phyloP scores from a whole-genome alignment of 2,797 vertebrate genomes.

The Pipistrellus pygmaeus region DNA sequence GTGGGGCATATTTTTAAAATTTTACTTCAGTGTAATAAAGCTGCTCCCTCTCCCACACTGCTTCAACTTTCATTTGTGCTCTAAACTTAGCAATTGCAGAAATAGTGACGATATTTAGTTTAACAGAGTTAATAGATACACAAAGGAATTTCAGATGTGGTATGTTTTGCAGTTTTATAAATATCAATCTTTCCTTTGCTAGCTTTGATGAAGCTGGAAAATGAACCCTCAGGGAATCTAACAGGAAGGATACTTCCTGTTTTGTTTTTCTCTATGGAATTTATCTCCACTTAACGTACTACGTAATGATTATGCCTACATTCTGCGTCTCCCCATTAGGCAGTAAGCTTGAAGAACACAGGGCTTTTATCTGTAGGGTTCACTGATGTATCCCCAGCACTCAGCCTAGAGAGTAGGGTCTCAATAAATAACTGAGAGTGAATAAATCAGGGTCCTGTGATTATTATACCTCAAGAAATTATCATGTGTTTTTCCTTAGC shows the following conservation, averaged over 20 bases:
- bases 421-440: neutral
- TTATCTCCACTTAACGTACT: constrained; percentile 30
- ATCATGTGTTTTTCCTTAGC: constrained; percentile 27
- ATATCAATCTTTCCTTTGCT: neutral
- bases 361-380: neutral
- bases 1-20: neutral
- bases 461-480: neutral
- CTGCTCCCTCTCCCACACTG: neutral
- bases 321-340: neutral
- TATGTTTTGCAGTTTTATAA: constrained; percentile 38
- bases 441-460: constrained; percentile 17
- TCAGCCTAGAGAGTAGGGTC: neutral
- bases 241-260: constrained; percentile 34
- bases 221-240: neutral
- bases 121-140: neutral
- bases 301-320: neutral
- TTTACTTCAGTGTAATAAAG: neutral
- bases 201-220: constrained; percentile 21
- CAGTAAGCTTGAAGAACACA: neutral
- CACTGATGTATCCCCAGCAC: neutral
- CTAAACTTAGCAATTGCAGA: constrained; percentile 9
- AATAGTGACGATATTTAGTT: constrained; percentile 4
- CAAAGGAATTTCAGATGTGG: constrained; percentile 30
- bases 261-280: constrained; percentile 18
- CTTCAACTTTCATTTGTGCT: constrained; percentile 5